Evolutionary conservation across 30 jellyfish, hydroid and myxozoan species (phyloP), one percentile per base, ranked within the genome.

Genomic region (Hydractinia symbiolongicarpus): DNA sequence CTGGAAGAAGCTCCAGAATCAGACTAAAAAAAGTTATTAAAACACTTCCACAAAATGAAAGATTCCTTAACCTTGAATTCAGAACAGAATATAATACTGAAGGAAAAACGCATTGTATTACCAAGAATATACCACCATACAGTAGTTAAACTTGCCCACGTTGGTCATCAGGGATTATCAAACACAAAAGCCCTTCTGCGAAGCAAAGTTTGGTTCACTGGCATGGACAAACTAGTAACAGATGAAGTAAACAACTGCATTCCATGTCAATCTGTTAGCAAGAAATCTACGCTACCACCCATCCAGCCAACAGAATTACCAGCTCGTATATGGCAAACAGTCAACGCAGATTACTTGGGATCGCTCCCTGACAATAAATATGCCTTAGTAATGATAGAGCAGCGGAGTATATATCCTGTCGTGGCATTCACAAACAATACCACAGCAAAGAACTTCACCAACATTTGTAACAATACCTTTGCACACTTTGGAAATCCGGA

Each of bases 191-290:
- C 40, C 44, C 74, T 75, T 6, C 62, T 77, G 54, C 67, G 94
- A 68, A 81, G 73, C 50, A 82, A 88, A 77, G 76, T 88, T 66
- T 88, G 78, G 88, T 82, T 70, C 73, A 81, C 84, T 15, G 61
- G 73, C 60, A 81, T 77, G 85, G 94, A 66, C 82, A 66, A 62
- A 14, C 53, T 8, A 21, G 92, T 71, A 21, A 55, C 58, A 55
- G 82, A 76, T 55, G 56, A 62, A 21, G 72, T 55, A 50, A 73
- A 66, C 55, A 79, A 62, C 20, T 82, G 89, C 64, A 55, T 61
- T 52, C 57, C 89, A 20, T 88, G 96, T 79, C 94, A 88, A 76
- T 89, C 90, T 44, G 82, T 76, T 10, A 84, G 94, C 16, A 55
- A 56, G 21, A 53, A 72, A 53, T 71, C 62, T 5, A 74, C 86